Evolutionary conservation across 2,797 vertebrate species (phyloP).

Genomic region (Sebastes nivosus): DNA sequence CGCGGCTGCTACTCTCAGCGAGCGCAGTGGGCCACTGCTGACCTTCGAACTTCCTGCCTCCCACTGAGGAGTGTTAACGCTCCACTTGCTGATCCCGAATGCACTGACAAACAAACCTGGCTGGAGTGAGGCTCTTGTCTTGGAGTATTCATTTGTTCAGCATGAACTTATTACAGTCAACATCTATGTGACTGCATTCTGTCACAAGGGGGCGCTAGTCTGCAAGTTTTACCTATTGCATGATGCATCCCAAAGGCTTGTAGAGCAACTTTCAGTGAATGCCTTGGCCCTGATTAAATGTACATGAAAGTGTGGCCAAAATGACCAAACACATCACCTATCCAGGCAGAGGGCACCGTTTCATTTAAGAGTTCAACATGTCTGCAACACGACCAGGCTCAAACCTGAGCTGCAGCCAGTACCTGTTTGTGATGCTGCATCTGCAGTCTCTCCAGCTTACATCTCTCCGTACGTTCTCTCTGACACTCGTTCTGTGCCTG

Average conservation of each 20-base stretch:
- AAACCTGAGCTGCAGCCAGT: slow-evolving; percentile 42
- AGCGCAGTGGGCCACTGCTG: slow-evolving; percentile 35
- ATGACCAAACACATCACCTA: slow-evolving; percentile 2
- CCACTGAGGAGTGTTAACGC: slow-evolving; percentile 35
- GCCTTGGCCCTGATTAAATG: not conserved
- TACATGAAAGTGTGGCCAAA: not conserved
- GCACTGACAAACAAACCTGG: slow-evolving; percentile 42
- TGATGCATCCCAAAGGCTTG: not conserved
- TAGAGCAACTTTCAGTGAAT: not conserved
- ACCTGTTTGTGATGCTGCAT: slow-evolving; percentile 98
- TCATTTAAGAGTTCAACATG: not conserved
- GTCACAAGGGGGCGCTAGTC: slow-evolving; percentile 71
- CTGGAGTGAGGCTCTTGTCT: slow-evolving; percentile 57
- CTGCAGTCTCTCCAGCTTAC: slow-evolving; percentile 91
- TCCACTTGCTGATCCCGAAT: slow-evolving; percentile 44
- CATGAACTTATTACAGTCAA: not conserved
- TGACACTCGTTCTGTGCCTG: slow-evolving; percentile 91
- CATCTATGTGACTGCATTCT: slow-evolving; percentile 18
- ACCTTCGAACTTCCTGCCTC: slow-evolving; percentile 53
- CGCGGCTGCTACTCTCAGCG: slow-evolving; percentile 52
- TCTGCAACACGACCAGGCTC: not conserved
- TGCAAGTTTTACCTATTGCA: not conserved
- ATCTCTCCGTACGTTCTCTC: slow-evolving; percentile 91
- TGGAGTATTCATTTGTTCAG: slow-evolving; percentile 9
- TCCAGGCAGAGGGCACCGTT: not conserved